Base-by-base conservation (phyloP, 2,113 vertebrate genomes). In the Furnarius figulus region DNA sequence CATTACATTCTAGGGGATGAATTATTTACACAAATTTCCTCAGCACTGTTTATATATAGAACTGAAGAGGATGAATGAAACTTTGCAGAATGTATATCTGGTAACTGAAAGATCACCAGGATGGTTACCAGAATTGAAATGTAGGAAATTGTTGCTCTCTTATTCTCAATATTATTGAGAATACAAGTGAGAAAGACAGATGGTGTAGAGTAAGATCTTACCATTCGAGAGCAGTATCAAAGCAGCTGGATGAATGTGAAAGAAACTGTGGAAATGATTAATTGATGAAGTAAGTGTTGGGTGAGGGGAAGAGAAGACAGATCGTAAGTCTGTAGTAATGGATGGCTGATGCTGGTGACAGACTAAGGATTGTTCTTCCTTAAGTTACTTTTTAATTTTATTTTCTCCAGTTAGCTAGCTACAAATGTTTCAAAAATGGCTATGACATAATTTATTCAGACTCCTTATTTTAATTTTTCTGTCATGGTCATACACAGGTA, bases 401-500 rank as follows among this genome's bases (percentile, higher is more conserved):
- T 67, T 82, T 80, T 75, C 13, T 63, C 53, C 37, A 12, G 8
- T 71, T 62, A 61, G 4, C 6, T 68, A 59, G 22, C 25, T 62
- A 42, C 2, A 39, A 8, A 52, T 85, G 4, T 58, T 52, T 62
- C 15, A 63, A 80, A 74, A 93, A 50, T 1, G 1, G 3, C 4
- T 76, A 53, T 47, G 27, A 56, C 28, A 68, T 27, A 0, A 37
- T 67, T 30, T 37, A 55, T 75, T 50, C 14, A 39, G 4, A 8
- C 39, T 72, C 39, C n/a, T 28, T 71, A 35, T 47, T 85, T 56
- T 50, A 53, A 23, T 74, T 88, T 37, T 49, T 81, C 23, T 37
- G 9, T 59, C 20, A 68, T 4, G 0, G 8, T 65, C 23, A 46
- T 77, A 30, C 18, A 66, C 5, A 61, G 0, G 0, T 66, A 25